Percentiles rank a stretch among this genome's conserved stretches.
Conservation (phyloP, 2,113 vertebrate genomes). For the human (Homo sapiens) region DNA sequence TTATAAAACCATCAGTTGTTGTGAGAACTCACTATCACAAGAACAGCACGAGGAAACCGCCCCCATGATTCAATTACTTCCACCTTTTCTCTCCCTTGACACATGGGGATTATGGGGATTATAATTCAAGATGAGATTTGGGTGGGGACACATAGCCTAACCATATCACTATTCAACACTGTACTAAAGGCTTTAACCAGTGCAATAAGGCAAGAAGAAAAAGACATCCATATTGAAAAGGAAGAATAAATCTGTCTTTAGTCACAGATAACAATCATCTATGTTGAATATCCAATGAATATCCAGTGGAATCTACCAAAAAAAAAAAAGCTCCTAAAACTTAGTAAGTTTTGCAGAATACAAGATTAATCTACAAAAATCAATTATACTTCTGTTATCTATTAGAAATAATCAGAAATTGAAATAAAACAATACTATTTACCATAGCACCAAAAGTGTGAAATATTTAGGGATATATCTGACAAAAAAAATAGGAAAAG, state of each 20-base stretch:
- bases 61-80: too few relatives aligned
- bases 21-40: too few relatives aligned
- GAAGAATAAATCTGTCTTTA: background rate
- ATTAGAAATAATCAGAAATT: background rate
- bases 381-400: background rate
- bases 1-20: too few relatives aligned
- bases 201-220: conserved; percentile 1
- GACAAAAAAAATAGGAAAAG: background rate
- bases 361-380: background rate
- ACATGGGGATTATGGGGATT: too few relatives aligned
- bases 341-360: background rate
- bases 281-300: background rate
- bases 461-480: background rate
- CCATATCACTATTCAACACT: background rate
- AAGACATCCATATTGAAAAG: background rate
- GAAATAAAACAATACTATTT: background rate
- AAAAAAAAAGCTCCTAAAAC: background rate
- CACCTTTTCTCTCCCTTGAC: too few relatives aligned
- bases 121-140: too few relatives aligned
- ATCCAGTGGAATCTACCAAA: background rate
- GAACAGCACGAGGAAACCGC: too few relatives aligned
- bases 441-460: background rate
- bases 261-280: background rate
- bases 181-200: background rate
- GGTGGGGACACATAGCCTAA: too few relatives aligned